Conservation (phyloP, 2,888 invertebrate genomes). For the Tetramorium bicarinatum region DNA sequence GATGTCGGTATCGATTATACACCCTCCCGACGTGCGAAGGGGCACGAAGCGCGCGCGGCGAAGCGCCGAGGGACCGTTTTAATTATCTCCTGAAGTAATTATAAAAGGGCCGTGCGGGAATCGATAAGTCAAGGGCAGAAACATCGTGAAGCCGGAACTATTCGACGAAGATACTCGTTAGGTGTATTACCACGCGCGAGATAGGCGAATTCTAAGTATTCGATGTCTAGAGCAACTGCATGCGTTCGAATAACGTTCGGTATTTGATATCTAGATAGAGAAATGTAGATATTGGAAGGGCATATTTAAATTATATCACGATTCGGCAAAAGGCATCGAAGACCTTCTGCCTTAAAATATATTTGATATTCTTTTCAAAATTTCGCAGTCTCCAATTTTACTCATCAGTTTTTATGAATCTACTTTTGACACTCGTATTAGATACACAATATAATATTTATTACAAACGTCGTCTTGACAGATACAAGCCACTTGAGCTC, state of each 20-base stretch:
- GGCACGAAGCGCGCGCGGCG: slow-evolving; percentile 65
- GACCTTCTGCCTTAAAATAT: background rate
- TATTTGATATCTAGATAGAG: background rate
- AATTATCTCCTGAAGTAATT: slow-evolving; percentile 81
- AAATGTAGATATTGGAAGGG: background rate
- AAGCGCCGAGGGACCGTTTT: slow-evolving; percentile 77
- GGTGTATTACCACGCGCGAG: background rate
- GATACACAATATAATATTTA: background rate
- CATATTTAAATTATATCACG: background rate
- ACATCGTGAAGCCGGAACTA: slow-evolving; percentile 37
- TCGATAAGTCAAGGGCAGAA: slow-evolving; percentile 73
- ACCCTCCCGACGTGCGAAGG: slow-evolving; percentile 70
- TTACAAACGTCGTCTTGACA: background rate
- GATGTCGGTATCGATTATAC: slow-evolving; percentile 84
- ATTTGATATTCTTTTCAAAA: background rate
- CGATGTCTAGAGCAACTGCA: background rate
- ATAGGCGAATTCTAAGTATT: background rate
- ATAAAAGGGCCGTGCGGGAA: slow-evolving; percentile 66
- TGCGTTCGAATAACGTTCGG: background rate
- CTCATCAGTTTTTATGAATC: background rate
- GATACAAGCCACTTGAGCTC: background rate
- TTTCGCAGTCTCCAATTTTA: background rate
- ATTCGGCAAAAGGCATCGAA: background rate
- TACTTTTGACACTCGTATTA: background rate
- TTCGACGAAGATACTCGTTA: slow-evolving; percentile 20